Evolutionary conservation across 2,113 vertebrate species (phyloP), one percentile per base, ranked within the genome.

Genomic region (Eidolon helvum): DNA sequence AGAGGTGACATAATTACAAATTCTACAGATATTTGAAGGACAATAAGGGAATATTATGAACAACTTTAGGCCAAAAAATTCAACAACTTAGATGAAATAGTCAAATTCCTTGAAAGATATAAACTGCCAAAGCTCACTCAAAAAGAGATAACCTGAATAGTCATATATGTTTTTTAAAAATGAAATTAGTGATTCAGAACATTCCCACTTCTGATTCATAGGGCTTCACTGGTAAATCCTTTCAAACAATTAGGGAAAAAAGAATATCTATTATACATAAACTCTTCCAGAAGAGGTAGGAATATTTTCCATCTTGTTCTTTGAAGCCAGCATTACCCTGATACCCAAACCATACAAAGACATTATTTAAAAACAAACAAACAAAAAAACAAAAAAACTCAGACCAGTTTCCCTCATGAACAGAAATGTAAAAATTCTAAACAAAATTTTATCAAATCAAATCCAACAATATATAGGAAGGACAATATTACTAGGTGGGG

Each of bases 361-460:
- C 26, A 65, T 79, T 87, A 50, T 50, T 50, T n/a, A 12, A 48
- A 50, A 50, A 50, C 59, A 26, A 63, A 61, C 10, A 75, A 33
- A 87, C 65, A 26, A 82, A 91, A 75, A 43, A 45, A 45, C 45
- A 45, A 82, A 40, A 91, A 82, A 84, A 78, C n/a, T 82, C 18
- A 66, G n/a, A 55, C 45, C n/a, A 83, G 1, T 88, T 88, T 92
- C 45, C 15, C 10, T 78, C 48, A 50, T 59, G 40, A 91, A 78
- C 28, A 65, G 10, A 87, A 21, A 50, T 38, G 4, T 91, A 90
- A 91, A 88, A 92, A 65, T 94, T 94, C 30, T 83, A 92, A 88
- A 85, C 12, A 61, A 72, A 91, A 94, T 89, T n/a, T 95, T 69
- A 82, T n/a, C 22, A 83, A 66, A 75, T 83, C 59, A 48, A 94